phyloP scores from a whole-genome alignment of 2,113 vertebrate genomes.

The Atrichornis clamosus region DNA sequence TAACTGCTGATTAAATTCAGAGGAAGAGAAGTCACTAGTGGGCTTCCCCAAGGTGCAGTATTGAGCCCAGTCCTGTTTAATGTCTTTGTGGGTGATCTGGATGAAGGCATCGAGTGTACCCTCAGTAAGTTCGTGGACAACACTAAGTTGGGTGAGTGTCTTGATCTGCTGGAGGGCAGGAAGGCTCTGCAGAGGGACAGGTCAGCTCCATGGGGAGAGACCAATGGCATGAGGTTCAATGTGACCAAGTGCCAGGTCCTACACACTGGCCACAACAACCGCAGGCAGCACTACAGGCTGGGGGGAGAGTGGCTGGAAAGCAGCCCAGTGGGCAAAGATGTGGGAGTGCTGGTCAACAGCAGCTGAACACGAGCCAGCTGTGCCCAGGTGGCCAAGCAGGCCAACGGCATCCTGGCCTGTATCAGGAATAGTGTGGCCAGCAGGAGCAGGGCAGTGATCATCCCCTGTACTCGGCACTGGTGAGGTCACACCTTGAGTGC shows the following conservation, averaged over 20 bases:
- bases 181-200: not conserved
- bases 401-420: not conserved
- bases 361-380: not conserved
- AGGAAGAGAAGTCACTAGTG: not conserved
- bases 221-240: not conserved
- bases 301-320: not conserved
- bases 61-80: not conserved
- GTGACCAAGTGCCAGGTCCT: not conserved
- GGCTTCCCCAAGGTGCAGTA: not conserved
- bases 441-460: not conserved
- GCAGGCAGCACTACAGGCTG: not conserved
- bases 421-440: not conserved
- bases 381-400: not conserved
- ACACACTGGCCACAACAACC: no score
- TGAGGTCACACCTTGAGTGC: not conserved
- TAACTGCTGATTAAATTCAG: not conserved
- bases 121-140: not conserved
- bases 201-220: not conserved
- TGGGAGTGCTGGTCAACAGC: rapidly evolving
- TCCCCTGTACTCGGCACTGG: rapidly evolving
- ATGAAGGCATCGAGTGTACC: not conserved
- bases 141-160: no score
- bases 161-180: not conserved
- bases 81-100: not conserved
- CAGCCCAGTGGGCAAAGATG: not conserved